These are phyloP conservation scores for Glyptemys insculpta DNA, from an alignment of 2,797 vertebrate genomes.

Conservation along the genomic window DNA sequence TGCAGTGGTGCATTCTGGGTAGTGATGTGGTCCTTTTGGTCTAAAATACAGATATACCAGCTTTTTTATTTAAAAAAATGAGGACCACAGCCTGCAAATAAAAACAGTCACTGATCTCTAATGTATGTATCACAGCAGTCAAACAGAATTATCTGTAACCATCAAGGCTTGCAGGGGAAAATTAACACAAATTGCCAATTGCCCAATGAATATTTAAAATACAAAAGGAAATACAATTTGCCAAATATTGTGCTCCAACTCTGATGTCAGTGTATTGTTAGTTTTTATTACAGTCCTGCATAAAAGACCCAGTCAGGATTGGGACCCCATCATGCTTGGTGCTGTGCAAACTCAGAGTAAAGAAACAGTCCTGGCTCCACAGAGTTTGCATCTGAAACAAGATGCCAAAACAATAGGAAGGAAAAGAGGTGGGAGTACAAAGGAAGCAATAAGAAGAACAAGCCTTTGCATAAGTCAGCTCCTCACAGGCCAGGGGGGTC, in stretches of 20 bases:
- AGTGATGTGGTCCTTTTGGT: background rate
- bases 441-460: background rate
- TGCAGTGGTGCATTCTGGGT: background rate
- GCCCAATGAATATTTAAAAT: background rate
- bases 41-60: background rate
- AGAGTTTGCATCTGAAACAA: background rate
- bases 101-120: background rate
- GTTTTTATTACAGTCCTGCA: background rate
- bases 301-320: background rate
- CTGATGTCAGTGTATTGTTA: background rate
- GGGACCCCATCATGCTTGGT: background rate
- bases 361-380: fast-evolving
- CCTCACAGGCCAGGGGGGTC: fast-evolving
- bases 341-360: background rate
- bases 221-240: slow-evolving; percentile 3
- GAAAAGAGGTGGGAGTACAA: background rate
- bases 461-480: fast-evolving
- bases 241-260: background rate
- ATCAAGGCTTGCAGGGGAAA: background rate
- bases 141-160: background rate
- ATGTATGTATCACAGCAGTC: background rate
- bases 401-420: background rate
- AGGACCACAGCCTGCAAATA: background rate
- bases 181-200: slow-evolving; percentile 8
- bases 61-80: background rate